Evolutionary conservation across 1,140 invertebrate species (phyloP).

Genomic region (Atopsyche davidsoni): DNA sequence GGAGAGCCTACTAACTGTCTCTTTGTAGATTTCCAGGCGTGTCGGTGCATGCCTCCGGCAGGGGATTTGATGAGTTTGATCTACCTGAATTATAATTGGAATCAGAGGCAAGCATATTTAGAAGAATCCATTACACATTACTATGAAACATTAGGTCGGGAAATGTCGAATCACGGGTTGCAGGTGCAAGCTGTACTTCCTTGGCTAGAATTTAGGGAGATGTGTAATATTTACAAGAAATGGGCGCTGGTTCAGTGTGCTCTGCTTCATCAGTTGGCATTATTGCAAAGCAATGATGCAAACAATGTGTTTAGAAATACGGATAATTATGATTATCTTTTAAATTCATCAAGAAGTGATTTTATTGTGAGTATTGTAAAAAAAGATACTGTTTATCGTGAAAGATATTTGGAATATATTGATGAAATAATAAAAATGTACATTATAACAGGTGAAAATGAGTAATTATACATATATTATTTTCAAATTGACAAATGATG

Average conservation of each 20-base stretch:
- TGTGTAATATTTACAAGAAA: slow-evolving; percentile 20
- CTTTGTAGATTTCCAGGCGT: slow-evolving; percentile 55
- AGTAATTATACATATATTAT: not conserved
- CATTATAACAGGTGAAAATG: slow-evolving; percentile 1
- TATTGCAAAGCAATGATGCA: slow-evolving; percentile 10
- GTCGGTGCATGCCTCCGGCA: slow-evolving; percentile 51
- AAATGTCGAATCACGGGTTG: slow-evolving; percentile 10
- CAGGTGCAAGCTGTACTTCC: slow-evolving; percentile 7
- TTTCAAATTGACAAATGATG: too few relatives aligned
- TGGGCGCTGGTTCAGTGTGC: slow-evolving; percentile 18
- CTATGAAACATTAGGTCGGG: slow-evolving; percentile 12
- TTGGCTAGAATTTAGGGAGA: slow-evolving; percentile 12
- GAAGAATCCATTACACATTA: slow-evolving; percentile 12
- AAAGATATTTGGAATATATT: slow-evolving; percentile 14
- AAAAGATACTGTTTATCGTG: slow-evolving; percentile 16
- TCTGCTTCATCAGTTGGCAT: slow-evolving; percentile 17
- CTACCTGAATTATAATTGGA: slow-evolving; percentile 16
- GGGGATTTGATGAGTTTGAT: slow-evolving; percentile 44
- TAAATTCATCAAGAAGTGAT: slow-evolving; percentile 16
- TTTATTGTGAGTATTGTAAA: slow-evolving; percentile 9
- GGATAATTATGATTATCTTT: slow-evolving; percentile 4
- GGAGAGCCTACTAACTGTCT: slow-evolving; percentile 43
- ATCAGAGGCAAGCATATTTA: slow-evolving; percentile 11
- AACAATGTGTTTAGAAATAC: slow-evolving; percentile 7
- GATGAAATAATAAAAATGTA: slow-evolving; percentile 24